Evolutionary conservation across 2,797 vertebrate species (phyloP), one percentile per base, ranked within the genome.

Genomic region (Chelmon rostratus): DNA sequence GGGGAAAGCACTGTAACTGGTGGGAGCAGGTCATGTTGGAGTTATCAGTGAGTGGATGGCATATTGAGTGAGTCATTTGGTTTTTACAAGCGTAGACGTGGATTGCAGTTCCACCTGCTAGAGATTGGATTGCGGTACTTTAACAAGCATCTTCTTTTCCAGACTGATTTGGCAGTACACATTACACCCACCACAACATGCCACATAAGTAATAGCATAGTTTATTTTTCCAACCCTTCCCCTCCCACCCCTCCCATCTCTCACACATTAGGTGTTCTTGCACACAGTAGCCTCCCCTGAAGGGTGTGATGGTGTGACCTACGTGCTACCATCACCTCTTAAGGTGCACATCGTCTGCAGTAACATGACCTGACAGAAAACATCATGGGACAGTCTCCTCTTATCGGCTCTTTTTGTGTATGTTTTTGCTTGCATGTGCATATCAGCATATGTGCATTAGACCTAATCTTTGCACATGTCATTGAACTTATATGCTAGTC

Each of bases 281-380:
- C 44, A 21, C 66, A 33, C 38, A 21, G 46, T 23, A 47, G 58
- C 69, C 6, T 61, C 49, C 52, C 70, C 68, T 50, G 44, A 69
- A 44, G 73, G 56, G 47, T 77, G 82, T 25, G 49, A 83, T 35
- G 62, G 76, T 82, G 85, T 54, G 65, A 86, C 54, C 28, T 38
- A 35, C 11, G 65, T 67, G 73, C 77, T 31, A 69, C 82, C 52
- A 2, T 73, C 76, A 57, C 77, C 61, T 74, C 54, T 70, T 56
- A 46, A 76, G 72, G 59, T 78, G 77, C 35, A 65, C 54, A 31
- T 78, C 62, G 23, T 78, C 69, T 54, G 46, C 46, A 53, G 50
- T 68, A 77, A 83, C 50, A 16, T 61, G 58, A 74, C 40, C 64
- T 75, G 86, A 84, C 81, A 86, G 21, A 63, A 16, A 63, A n/a